phyloP scores from a whole-genome alignment of 2,888 invertebrate species.

The Parnassius orleans region DNA sequence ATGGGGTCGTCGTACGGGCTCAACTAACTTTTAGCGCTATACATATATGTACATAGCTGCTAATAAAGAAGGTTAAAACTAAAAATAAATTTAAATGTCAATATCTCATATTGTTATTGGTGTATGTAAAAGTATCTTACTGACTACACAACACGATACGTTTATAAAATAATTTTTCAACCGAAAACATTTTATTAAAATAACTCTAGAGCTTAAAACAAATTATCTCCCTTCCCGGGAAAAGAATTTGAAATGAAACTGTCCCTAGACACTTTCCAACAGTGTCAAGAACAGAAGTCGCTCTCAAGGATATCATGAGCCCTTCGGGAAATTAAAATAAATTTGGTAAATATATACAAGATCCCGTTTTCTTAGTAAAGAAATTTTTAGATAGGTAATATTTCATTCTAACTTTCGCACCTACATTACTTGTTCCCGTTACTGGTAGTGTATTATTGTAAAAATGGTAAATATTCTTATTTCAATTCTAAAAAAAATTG shows the following conservation, averaged over 20 bases:
- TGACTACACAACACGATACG: too few relatives aligned
- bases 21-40: constrained; percentile 48
- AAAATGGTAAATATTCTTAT: neutral
- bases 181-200: too few relatives aligned
- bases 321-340: constrained; percentile 71
- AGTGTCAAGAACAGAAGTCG: constrained; percentile 54
- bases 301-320: constrained; percentile 64
- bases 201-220: constrained; percentile 1
- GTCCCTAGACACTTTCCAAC: constrained; percentile 41
- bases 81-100: too few relatives aligned
- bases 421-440: too few relatives aligned
- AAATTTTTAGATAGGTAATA: too few relatives aligned
- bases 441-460: too few relatives aligned
- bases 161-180: too few relatives aligned
- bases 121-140: too few relatives aligned
- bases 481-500: constrained; percentile 6
- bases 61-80: too few relatives aligned
- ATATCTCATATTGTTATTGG: too few relatives aligned
- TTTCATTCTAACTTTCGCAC: too few relatives aligned
- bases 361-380: neutral
- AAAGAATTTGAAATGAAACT: constrained; percentile 37
- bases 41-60: neutral
- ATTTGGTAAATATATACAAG: constrained; percentile 45
- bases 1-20: constrained; percentile 71
- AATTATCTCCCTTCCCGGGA: constrained; percentile 11